Percentiles rank a stretch among this genome's conserved stretches.
These are phyloP conservation scores for Malacoraja senta DNA, from an alignment of 2,797 vertebrate genomes.

Conservation along the genomic window DNA sequence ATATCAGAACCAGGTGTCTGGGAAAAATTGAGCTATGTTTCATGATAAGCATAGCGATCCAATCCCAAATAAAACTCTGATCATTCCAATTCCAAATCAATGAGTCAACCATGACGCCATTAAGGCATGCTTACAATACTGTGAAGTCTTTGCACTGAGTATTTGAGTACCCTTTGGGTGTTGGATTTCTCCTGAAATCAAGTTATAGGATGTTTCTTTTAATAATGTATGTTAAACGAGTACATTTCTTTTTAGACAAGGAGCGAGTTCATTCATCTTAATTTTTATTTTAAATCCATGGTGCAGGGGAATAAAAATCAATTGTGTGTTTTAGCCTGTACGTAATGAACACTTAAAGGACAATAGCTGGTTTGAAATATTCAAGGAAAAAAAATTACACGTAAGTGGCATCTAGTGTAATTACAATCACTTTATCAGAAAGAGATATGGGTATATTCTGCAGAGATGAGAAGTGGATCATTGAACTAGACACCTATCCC, in stretches of 20 bases:
- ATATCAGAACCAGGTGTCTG: not conserved
- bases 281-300: not conserved
- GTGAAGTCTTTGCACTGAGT: slow-evolving; percentile 30
- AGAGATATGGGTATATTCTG: not conserved
- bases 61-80: not conserved
- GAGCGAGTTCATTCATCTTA: slow-evolving; percentile 14
- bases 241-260: slow-evolving; percentile 12
- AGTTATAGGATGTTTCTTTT: slow-evolving; percentile 22
- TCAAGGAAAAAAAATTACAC: not conserved
- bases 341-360: not conserved
- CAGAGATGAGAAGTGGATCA: no score
- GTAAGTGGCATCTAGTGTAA: not conserved
- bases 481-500: not conserved
- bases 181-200: slow-evolving; percentile 34
- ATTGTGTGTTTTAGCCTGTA: not conserved
- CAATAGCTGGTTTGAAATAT: not conserved
- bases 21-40: not conserved
- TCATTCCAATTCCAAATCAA: not conserved
- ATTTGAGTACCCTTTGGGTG: slow-evolving; percentile 23
- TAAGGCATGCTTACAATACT: not conserved
- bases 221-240: not conserved
- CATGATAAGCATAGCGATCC: not conserved
- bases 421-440: not conserved
- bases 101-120: slow-evolving; percentile 31
- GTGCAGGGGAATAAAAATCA: not conserved